A percentile compares a stretch with the other conserved stretches of the same genome.
phyloP scores from a whole-genome alignment of 2,888 invertebrate species.

The Nomada lathburiana region DNA sequence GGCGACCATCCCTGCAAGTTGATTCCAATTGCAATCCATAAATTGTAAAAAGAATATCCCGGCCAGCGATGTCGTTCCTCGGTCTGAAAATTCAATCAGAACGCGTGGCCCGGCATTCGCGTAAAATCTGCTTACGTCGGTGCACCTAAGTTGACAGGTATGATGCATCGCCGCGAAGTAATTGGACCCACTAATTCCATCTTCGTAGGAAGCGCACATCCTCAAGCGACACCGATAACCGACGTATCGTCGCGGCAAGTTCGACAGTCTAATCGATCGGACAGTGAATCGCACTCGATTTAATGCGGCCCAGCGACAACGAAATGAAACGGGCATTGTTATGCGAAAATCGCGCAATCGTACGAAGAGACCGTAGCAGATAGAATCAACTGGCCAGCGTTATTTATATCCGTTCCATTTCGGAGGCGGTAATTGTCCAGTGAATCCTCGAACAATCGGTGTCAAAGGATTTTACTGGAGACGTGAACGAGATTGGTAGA shows the following conservation, averaged over 20 bases:
- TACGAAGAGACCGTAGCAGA: slow-evolving; percentile 20
- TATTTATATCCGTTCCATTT: slow-evolving; percentile 15
- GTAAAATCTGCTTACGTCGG: slow-evolving; percentile 61
- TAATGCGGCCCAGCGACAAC: slow-evolving; percentile 37
- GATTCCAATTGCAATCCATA: too few relatives aligned
- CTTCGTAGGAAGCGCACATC: slow-evolving; percentile 56
- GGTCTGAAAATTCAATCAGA: slow-evolving; percentile 37
- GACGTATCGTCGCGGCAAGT: slow-evolving; percentile 56
- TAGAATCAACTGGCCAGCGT: neutral
- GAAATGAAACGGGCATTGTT: slow-evolving; percentile 29
- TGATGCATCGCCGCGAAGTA: slow-evolving; percentile 59
- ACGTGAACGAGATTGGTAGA: neutral
- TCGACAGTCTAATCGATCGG: slow-evolving; percentile 66
- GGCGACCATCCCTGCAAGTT: too few relatives aligned
- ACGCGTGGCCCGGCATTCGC: slow-evolving; percentile 28
- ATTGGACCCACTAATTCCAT: slow-evolving; percentile 65
- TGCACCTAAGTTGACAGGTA: slow-evolving; percentile 46
- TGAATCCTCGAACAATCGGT: slow-evolving; percentile 1
- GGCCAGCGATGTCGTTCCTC: slow-evolving; percentile 1
- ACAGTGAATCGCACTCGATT: slow-evolving; percentile 67
- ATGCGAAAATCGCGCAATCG: slow-evolving; percentile 49
- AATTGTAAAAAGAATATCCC: neutral
- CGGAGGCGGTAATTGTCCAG: neutral
- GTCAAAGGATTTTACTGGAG: neutral
- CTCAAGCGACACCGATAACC: slow-evolving; percentile 53